Evolutionary conservation across 2,113 vertebrate species (phyloP), one percentile per base, ranked within the genome.

Genomic region (Phrynosoma platyrhinos): DNA sequence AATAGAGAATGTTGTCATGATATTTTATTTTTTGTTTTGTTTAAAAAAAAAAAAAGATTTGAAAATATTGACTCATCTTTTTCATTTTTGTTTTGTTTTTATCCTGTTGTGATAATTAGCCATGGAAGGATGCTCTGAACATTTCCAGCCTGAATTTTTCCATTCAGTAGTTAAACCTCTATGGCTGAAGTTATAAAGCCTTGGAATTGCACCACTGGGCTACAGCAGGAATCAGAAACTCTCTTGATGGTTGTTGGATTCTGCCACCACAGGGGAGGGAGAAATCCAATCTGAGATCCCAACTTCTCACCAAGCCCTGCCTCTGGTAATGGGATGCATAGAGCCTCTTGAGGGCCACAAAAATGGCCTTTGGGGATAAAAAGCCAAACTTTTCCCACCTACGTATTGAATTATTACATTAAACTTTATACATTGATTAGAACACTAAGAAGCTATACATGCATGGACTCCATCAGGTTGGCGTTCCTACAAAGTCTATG

Each of bases 1-100:
- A 88, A 5, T 4, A 0, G n/a, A n/a, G 10, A 7, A 52, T 90
- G 83, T 82, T 79, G 52, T 40, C 64, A 90, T 66, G 69, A 90
- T 69, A 84, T 85, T 83, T 69, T 85, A 89, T 87, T 36, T 20
- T 84, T 75, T 9, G 21, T 23, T 27, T 2, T 69, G 21, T 27
- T 27, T 69, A 4, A 30, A 16, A 64, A 69, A 69, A 4, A 30
- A 16, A 64, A 69, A 69, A 69, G 21, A 27, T 27, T 71, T 27
- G 25, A 71, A 42, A 47, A 82, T 25, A 12, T 14, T 9, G 5
- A 66, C 10, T 66, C 18, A 82, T 18, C 36, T 25, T 47, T 42
- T 27, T 68, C 2, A 30, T 62, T 62, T 16, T 14, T 58, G 10
- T 58, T 14, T 64, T 9, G 6, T 62, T 80, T 58, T 7, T 62